Conservation (phyloP, 1,140 invertebrate species). For the Gryllus bimaculatus region DNA sequence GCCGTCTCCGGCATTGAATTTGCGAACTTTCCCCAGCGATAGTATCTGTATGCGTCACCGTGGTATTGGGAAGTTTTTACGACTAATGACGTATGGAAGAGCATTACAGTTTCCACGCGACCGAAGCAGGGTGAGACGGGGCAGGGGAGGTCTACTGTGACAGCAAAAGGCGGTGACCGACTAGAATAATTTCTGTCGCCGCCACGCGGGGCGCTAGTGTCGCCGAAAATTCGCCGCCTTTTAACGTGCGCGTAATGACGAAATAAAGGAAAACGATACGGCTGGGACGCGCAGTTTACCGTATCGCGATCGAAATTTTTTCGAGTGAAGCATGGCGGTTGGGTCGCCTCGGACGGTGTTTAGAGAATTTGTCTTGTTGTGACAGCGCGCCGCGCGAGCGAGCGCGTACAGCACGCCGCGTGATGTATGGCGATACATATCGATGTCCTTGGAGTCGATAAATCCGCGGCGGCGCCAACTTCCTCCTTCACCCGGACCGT, state of each 20-base stretch:
- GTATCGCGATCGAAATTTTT: neutral
- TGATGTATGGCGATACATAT: neutral
- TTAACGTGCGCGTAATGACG: neutral
- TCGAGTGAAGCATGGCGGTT: neutral
- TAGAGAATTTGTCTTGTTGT: conserved; percentile 1
- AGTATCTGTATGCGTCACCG: neutral
- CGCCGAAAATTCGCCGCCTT: neutral
- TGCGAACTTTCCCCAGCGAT: neutral
- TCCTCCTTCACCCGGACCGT: no score
- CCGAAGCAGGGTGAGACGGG: neutral
- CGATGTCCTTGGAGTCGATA: neutral
- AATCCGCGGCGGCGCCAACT: neutral
- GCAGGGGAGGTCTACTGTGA: neutral
- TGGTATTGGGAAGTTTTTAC: neutral
- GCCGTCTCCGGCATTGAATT: neutral
- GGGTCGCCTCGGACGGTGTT: neutral
- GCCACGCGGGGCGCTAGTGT: no score
- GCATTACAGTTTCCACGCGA: neutral
- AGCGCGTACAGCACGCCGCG: no score
- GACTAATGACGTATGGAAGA: neutral
- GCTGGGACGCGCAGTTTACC: neutral
- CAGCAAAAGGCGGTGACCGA: neutral
- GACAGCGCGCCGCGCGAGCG: neutral
- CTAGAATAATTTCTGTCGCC: neutral
- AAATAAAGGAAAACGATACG: conserved; percentile 1